Evolutionary conservation across 2,797 vertebrate species (phyloP).

Genomic region (Florisuga fusca): DNA sequence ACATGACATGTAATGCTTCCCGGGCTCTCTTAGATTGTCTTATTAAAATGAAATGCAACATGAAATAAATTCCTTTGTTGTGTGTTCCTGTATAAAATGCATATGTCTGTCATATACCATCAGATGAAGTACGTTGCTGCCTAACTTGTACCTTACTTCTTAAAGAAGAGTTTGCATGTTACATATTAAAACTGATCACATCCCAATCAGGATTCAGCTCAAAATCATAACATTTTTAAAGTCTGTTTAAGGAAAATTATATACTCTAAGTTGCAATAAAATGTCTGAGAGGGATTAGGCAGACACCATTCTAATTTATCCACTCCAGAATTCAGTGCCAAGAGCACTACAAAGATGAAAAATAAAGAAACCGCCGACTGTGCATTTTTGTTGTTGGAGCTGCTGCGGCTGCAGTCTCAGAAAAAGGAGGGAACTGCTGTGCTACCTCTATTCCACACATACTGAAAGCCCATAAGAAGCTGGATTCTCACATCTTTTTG

Average conservation of each 20-base stretch:
- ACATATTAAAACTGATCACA: conserved; percentile 32
- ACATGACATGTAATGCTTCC: background rate
- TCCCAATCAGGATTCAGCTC: conserved; percentile 24
- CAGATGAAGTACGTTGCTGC: background rate
- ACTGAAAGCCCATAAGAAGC: conserved; percentile 31
- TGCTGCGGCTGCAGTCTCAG: conserved; percentile 38
- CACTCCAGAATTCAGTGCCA: conserved; percentile 51
- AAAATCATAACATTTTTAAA: conserved; percentile 38
- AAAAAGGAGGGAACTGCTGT: conserved; percentile 37
- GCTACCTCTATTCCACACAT: background rate
- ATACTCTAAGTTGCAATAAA: conserved; percentile 44
- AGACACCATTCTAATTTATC: conserved; percentile 75
- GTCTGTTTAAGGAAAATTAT: conserved; percentile 53
- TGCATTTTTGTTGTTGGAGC: conserved; percentile 60
- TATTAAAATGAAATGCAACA: background rate
- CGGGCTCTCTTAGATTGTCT: background rate
- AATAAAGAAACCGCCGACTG: conserved; percentile 67
- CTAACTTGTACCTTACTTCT: background rate
- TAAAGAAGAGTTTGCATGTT: background rate
- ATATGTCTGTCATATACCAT: background rate
- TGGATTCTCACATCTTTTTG: conserved; percentile 20
- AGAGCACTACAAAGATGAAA: conserved; percentile 65
- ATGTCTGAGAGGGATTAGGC: conserved; percentile 64
- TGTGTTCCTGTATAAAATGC: background rate
- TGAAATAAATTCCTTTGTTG: background rate